Evolutionary conservation across 2,113 vertebrate species (phyloP), one percentile per base, ranked within the genome.

Genomic region (Cyanoderma ruficeps): DNA sequence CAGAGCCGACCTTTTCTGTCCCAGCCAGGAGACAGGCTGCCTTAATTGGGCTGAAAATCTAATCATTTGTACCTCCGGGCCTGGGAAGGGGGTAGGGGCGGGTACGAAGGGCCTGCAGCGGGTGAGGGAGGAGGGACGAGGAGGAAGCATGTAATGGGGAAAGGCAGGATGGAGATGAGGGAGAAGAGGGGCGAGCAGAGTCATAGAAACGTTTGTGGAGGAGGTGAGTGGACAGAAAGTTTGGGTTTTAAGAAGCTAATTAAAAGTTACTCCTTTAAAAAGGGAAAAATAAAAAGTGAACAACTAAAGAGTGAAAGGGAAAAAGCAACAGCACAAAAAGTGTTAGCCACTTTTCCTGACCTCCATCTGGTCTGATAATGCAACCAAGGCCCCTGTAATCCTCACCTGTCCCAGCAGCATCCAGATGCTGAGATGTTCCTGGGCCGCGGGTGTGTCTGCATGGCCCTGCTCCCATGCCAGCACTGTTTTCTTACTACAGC

Each of bases 31-130:
- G 96, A 95, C 95, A 95, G 97, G 74, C 97, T 96, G 96, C 95
- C 96, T 97, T 97, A 96, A 97, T 98, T 97, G 97, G 95, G 96
- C 97, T 97, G 97, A 96, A 97, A 97, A 97, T 97, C 97, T 95
- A 97, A 97, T 97, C 97, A 97, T 97, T 96, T 97, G 96, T 97
- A 97, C 95, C 97, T 97, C 96, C 80, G 82, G 94, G 96, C 89
- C 94, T 95, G 96, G 90, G 96, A 94, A 97, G 94, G 89, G 85
- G 94, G 91, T 46, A 85, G 87, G 88, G 94, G 68, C 3, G 74
- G 42, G 87, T 3, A 37, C 7, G 19, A 23, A 11, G 60, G n/a
- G 60, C 74, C 50, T 2, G 35, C 28, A 55, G 90, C 6, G 47
- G 67, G 64, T 9, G 24, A 31, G 55, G 79, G 80, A 68, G 57